A percentile compares a stretch with the other conserved stretches of the same genome.
Conservation (phyloP, 2,888 invertebrate species). For the Chrysina gloriosa region DNA sequence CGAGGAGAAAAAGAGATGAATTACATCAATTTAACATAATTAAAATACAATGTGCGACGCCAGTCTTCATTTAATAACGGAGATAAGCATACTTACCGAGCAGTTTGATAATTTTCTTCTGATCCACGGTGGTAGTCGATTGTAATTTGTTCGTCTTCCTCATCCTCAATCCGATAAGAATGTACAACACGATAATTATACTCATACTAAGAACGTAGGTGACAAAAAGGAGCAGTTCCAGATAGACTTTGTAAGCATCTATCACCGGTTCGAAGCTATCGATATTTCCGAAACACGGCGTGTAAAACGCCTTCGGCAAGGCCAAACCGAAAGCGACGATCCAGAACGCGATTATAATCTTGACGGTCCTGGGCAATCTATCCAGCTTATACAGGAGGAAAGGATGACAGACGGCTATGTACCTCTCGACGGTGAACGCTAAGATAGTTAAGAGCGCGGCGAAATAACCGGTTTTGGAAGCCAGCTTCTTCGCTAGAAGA, state of each 20-base stretch:
- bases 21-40: no score
- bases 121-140: background rate
- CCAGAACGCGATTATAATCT: background rate
- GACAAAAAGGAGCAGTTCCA: background rate
- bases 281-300: background rate
- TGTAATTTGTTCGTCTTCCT: background rate
- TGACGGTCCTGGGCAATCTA: background rate
- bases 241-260: background rate
- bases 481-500: background rate
- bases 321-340: background rate
- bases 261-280: background rate
- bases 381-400: background rate
- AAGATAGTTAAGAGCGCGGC: background rate
- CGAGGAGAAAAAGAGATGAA: no score
- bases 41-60: no score
- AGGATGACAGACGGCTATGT: conserved; percentile 13
- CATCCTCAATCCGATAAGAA: background rate
- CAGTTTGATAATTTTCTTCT: conserved; percentile 6
- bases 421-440: conserved; percentile 2
- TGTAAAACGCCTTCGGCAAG: background rate
- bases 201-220: background rate
- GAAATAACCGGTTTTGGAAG: background rate
- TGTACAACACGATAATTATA: background rate
- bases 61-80: no score
- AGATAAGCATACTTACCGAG: conserved; percentile 16